Percentiles rank a stretch among this genome's conserved stretches.
These are phyloP conservation scores for Coracias cyanogaster DNA, from an alignment of 2,797 vertebrate species.

Conservation along the genomic window DNA sequence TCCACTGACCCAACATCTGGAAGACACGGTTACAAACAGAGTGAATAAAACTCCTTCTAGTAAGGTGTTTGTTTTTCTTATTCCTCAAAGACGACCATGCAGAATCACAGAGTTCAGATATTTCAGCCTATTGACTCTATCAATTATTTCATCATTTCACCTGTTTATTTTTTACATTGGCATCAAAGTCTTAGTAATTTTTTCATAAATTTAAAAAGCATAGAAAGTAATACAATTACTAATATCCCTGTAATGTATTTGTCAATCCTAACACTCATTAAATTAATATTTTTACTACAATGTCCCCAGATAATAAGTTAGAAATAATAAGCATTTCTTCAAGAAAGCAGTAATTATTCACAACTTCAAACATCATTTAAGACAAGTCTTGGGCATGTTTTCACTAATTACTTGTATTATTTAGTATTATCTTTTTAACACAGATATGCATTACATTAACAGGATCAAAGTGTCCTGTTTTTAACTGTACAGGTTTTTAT, in stretches of 20 bases:
- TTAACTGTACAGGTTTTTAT: neutral
- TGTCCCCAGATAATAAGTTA: neutral
- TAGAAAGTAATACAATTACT: neutral
- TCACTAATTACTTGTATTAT: neutral
- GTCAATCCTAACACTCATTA: neutral
- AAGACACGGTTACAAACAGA: neutral
- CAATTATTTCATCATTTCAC: rapidly evolving
- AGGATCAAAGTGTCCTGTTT: neutral
- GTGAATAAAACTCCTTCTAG: neutral
- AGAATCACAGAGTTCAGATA: neutral
- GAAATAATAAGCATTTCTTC: neutral
- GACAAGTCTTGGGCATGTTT: neutral
- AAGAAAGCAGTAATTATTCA: neutral
- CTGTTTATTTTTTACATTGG: neutral
- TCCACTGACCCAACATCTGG: constrained; percentile 97
- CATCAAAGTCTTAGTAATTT: neutral
- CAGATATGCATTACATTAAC: neutral
- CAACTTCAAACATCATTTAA: neutral
- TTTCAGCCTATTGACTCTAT: neutral
- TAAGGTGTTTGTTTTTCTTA: rapidly evolving
- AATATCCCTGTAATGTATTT: neutral
- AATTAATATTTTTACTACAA: neutral
- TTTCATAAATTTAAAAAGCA: neutral
- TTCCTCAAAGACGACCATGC: rapidly evolving
- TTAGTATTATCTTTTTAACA: neutral